Evolutionary conservation across 2,888 invertebrate species (phyloP), one percentile per base, ranked within the genome.

Genomic region (Pediacus dermestoides): DNA sequence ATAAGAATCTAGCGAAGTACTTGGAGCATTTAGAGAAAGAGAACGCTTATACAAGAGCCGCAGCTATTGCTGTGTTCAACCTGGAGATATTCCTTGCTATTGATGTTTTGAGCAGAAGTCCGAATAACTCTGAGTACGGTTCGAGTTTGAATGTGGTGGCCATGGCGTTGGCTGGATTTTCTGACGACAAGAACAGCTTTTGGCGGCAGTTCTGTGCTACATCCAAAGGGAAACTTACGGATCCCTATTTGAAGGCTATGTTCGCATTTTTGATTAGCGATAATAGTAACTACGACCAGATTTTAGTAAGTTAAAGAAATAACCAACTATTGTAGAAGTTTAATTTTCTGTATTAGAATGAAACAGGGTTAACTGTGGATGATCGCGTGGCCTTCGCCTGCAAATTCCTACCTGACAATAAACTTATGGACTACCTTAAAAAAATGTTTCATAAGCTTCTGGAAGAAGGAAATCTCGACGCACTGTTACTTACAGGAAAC

Each of bases 321-420:
- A 18, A 33, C 28, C 16, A 11, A 31, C 12, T 10, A n/a, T n/a
- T n/a, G n/a, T n/a, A n/a, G n/a, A n/a, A n/a, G n/a, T n/a, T n/a
- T n/a, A n/a, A n/a, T 32, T 16, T 26, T 41, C 44, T 36, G 51
- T 67, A 72, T 32, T 64, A 91, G 86, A 82, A 82, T 60, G 93
- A 94, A 68, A 79, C 76, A 25, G 88, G 82, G 28, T 82, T 95
- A 71, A 82, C 86, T 0, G 81, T 95, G 4, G 85, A 86, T 50
- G 93, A 93, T 71, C 77, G 89, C 56, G 82, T 93, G 34, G 92
- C 91, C n/a, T 91, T 93, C 71, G 91, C 92, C 11, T 85, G 89
- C 61, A 81, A 83, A 61, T 93, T 84, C 72, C 73, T 93, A 14
- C 79, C 88, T 1, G 94, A 95, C 70, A 72, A 72, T 10, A 80